Conservation (phyloP, 2,113 vertebrate species). For the Leucosticte australis region DNA sequence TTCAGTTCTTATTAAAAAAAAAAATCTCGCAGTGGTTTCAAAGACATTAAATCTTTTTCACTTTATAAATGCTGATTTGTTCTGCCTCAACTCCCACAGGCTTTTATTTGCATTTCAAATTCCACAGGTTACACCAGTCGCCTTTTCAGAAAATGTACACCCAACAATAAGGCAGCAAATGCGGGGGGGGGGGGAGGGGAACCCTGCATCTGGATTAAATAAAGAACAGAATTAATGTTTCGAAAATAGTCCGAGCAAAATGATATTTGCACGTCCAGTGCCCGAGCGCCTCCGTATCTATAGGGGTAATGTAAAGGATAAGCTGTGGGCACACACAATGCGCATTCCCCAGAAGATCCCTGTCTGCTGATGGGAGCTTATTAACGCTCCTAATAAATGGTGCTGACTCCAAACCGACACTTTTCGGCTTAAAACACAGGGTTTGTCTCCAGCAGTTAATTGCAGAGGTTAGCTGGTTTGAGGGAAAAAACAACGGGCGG, state of each 20-base stretch:
- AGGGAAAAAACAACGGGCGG: constrained; percentile 18
- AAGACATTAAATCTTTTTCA: constrained; percentile 76
- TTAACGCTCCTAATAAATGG: constrained; percentile 46
- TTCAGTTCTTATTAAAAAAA: constrained; percentile 27
- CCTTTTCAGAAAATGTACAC: constrained; percentile 72
- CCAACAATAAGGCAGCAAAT: constrained; percentile 67
- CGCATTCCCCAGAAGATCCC: constrained; percentile 16
- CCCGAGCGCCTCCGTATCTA: constrained; percentile 17
- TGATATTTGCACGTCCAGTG: constrained; percentile 31
- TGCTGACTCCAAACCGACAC: constrained; percentile 53
- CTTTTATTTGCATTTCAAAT: constrained; percentile 83
- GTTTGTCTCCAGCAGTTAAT: constrained; percentile 23
- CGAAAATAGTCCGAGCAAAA: constrained; percentile 21
- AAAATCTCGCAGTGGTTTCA: constrained; percentile 63
- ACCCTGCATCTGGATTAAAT: constrained; percentile 73
- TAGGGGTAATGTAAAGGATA: not conserved
- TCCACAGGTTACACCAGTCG: constrained; percentile 81
- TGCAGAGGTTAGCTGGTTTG: constrained; percentile 25
- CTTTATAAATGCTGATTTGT: constrained; percentile 79
- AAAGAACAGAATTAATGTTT: constrained; percentile 42
- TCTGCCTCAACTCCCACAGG: constrained; percentile 78
- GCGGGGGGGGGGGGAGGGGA: not conserved
- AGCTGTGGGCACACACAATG: constrained; percentile 20
- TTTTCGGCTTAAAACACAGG: constrained; percentile 46
- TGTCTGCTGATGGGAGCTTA: constrained; percentile 35